Evolutionary conservation across 2,113 vertebrate species (phyloP).

Genomic region (Dendropsophus ebraccatus): DNA sequence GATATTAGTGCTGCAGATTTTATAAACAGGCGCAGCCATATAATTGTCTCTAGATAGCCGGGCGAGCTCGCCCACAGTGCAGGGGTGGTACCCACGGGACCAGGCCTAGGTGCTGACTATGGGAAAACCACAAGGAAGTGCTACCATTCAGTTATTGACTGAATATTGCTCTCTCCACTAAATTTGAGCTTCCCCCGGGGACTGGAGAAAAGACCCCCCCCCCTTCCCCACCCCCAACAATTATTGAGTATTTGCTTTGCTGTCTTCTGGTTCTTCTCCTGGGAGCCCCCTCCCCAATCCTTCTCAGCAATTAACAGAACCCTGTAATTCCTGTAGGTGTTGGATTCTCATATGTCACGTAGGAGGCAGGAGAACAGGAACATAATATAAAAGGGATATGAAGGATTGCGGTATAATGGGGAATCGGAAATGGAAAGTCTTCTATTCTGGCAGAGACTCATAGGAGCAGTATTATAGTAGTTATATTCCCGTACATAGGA

Average conservation of each 20-base stretch:
- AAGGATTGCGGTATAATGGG: neutral
- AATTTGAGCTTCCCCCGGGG: neutral
- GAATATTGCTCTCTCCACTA: neutral
- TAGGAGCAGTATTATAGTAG: too few species aligned
- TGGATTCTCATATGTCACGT: neutral
- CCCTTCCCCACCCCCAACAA: neutral
- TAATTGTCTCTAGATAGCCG: neutral
- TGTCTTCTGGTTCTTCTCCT: neutral
- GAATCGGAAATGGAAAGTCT: too few species aligned
- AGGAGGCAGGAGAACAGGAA: conserved; percentile 29
- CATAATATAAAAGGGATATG: neutral
- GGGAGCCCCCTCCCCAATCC: neutral
- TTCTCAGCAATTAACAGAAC: neutral
- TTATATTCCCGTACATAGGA: too few species aligned
- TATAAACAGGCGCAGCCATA: neutral
- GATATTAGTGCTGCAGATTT: neutral
- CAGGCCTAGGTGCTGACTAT: neutral
- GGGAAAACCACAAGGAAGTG: neutral
- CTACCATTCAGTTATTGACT: conserved; percentile 1
- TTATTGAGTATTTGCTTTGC: neutral
- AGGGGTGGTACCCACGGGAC: neutral
- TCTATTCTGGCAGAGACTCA: neutral
- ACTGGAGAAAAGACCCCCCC: neutral
- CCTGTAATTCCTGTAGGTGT: conserved; percentile 1
- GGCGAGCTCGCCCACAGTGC: neutral